phyloP scores from a whole-genome alignment of 2,888 invertebrate species.

The Exephanes ischioxanthus region DNA sequence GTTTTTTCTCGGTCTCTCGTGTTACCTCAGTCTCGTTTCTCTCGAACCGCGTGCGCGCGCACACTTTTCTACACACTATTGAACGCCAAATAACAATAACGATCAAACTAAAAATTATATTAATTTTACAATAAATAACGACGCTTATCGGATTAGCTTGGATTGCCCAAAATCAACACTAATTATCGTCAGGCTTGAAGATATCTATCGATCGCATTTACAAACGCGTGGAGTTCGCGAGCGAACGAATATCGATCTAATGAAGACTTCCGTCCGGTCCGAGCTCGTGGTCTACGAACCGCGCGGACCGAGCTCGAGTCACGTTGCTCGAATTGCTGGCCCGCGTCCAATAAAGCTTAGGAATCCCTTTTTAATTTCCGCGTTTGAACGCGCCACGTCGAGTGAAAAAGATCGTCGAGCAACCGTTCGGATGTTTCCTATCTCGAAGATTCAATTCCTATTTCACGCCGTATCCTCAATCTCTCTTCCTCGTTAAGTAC shows the following conservation, averaged over 20 bases:
- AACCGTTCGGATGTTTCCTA: neutral
- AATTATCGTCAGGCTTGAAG: neutral
- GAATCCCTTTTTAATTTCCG: slow-evolving; percentile 77
- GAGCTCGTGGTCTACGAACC: slow-evolving; percentile 28
- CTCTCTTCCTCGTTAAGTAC: neutral
- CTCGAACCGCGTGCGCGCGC: neutral
- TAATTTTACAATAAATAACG: neutral
- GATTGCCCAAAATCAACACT: neutral
- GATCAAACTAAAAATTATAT: neutral
- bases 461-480: neutral
- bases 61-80: slow-evolving; percentile 10
- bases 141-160: neutral
- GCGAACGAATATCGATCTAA: slow-evolving; percentile 57
- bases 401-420: neutral
- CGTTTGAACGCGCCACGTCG: slow-evolving; percentile 61
- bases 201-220: slow-evolving; percentile 9
- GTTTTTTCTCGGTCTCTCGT: slow-evolving; percentile 15
- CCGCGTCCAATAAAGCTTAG: slow-evolving; percentile 72
- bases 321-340: slow-evolving; percentile 69
- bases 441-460: neutral
- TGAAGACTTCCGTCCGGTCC: slow-evolving; percentile 32
- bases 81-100: neutral
- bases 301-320: slow-evolving; percentile 24
- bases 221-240: slow-evolving; percentile 23
- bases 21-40: slow-evolving; percentile 4